phyloP scores from a whole-genome alignment of 2,888 invertebrate species.

The Dicycla oo region DNA sequence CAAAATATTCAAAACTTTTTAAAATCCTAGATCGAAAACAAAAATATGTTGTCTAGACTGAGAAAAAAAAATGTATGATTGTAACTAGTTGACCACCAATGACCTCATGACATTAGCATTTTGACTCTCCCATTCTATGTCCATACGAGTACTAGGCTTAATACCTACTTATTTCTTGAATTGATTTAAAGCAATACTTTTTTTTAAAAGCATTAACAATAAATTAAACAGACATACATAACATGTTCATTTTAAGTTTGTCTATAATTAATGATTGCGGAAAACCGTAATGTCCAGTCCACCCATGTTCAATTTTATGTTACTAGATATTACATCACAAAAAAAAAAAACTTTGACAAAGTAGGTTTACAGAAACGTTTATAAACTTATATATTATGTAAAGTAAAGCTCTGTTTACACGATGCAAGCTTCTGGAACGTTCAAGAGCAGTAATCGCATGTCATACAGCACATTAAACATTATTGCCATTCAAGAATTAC shows the following conservation, averaged over 20 bases:
- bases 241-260: background rate
- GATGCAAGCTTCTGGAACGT: no score
- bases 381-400: no score
- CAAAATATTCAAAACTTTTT: constrained; percentile 16
- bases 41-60: constrained; percentile 15
- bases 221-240: constrained; percentile 9
- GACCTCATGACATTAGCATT: constrained; percentile 48
- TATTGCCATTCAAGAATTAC: no score
- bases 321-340: no score
- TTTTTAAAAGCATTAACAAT: constrained; percentile 4
- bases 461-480: no score
- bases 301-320: no score
- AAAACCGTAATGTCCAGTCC: background rate
- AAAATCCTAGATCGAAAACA: background rate
- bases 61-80: constrained; percentile 26
- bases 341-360: no score
- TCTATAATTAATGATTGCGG: constrained; percentile 3
- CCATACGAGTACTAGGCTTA: constrained; percentile 14
- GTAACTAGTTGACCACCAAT: constrained; percentile 22
- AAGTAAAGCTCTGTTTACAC: no score
- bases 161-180: constrained; percentile 18
- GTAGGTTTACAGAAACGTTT: no score
- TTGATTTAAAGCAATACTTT: constrained; percentile 10
- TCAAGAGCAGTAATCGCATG: no score
- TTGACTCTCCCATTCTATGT: constrained; percentile 14